A percentile compares a stretch with the other conserved stretches of the same genome.
Evolutionary conservation across 2,888 invertebrate species (phyloP).

Genomic region (Tanypteryx hageni): DNA sequence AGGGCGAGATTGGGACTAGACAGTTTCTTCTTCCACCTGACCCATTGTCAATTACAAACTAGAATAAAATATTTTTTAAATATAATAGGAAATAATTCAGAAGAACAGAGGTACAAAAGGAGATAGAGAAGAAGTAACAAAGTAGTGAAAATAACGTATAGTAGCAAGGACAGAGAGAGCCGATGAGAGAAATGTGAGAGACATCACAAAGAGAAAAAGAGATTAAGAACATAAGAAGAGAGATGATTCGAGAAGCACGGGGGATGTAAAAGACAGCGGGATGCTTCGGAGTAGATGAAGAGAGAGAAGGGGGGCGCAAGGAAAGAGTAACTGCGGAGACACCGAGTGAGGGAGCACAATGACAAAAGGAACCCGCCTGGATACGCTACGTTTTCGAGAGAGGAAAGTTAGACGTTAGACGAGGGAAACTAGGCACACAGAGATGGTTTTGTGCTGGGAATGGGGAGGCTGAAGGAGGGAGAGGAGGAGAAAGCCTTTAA

Average conservation of each 20-base stretch:
- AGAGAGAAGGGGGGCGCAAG: background rate
- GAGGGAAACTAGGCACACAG: background rate
- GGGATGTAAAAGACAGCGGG: background rate
- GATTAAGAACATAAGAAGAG: background rate
- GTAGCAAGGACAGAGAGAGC: background rate
- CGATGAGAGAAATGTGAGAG: background rate
- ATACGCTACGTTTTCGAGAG: background rate
- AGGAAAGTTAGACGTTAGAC: constrained; percentile 12
- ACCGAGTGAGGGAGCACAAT: too few relatives aligned
- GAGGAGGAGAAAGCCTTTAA: background rate
- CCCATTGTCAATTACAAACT: too few relatives aligned
- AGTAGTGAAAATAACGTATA: background rate
- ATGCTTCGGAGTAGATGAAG: background rate
- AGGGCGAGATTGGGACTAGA: too few relatives aligned
- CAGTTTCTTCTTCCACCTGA: too few relatives aligned
- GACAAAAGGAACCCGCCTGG: too few relatives aligned
- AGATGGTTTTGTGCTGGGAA: background rate
- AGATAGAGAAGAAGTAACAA: background rate
- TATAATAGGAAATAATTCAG: background rate
- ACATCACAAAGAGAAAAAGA: background rate
- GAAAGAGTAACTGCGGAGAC: too few relatives aligned
- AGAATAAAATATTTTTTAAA: too few relatives aligned
- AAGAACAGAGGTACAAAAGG: background rate
- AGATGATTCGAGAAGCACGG: background rate
- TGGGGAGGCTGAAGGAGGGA: too few relatives aligned